These are phyloP conservation scores for Cathartes aura DNA, from an alignment of 2,113 vertebrate genomes.

Conservation along the genomic window DNA sequence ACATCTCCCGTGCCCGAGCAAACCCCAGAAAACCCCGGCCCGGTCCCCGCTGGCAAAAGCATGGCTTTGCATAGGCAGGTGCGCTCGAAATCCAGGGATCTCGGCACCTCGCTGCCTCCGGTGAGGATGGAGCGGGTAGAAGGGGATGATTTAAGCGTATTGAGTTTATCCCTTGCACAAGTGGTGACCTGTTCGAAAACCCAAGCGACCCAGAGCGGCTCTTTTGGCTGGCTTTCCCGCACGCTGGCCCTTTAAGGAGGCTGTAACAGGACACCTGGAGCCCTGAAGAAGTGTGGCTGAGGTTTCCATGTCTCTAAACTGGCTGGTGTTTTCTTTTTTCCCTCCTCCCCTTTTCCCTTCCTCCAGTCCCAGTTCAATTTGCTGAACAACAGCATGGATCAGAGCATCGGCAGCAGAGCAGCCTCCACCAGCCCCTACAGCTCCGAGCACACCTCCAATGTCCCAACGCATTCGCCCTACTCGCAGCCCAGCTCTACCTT, in stretches of 20 bases:
- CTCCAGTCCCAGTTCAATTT: constrained; percentile 97
- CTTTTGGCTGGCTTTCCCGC: constrained; percentile 51
- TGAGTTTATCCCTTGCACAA: constrained; percentile 33
- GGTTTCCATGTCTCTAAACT: constrained; percentile 79
- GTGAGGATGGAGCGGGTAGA: not conserved
- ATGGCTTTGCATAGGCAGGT: not conserved
- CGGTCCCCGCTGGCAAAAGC: no score
- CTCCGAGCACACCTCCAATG: constrained; percentile 93
- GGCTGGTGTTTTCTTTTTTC: constrained; percentile 76
- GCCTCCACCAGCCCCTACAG: constrained; percentile 94
- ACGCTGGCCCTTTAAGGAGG: constrained; percentile 78
- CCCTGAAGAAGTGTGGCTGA: constrained; percentile 56
- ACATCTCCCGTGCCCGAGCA: not conserved
- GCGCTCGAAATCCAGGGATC: not conserved
- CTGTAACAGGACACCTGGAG: constrained; percentile 87
- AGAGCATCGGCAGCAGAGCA: constrained; percentile 89
- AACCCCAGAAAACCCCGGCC: not conserved
- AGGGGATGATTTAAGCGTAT: not conserved
- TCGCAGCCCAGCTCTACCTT: constrained; percentile 99
- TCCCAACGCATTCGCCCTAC: constrained; percentile 95
- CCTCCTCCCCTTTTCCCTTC: constrained; percentile 70
- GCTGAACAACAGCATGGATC: constrained; percentile 98
- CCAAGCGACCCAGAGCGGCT: constrained; percentile 13
- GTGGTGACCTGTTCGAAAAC: constrained; percentile 65
- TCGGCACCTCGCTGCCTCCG: not conserved